These are phyloP conservation scores for Hirtodrosophila duncani DNA, from an alignment of 2,888 invertebrate genomes.

Conservation along the genomic window DNA sequence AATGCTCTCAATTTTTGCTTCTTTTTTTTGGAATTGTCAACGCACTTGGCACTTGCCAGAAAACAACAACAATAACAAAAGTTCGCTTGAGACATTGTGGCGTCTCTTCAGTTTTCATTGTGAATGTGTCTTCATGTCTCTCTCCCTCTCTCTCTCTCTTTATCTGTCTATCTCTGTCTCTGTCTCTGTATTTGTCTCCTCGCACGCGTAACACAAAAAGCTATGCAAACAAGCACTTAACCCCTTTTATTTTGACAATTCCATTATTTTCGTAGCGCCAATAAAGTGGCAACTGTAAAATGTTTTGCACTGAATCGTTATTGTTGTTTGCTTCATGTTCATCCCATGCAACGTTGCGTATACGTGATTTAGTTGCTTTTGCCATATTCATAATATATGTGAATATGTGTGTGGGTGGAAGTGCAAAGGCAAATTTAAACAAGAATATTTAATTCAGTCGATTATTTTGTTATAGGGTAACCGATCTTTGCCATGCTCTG, in stretches of 20 bases:
- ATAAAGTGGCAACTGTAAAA: conserved; percentile 66
- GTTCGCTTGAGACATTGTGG: conserved; percentile 38
- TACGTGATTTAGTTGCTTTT: conserved; percentile 57
- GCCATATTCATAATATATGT: conserved; percentile 42
- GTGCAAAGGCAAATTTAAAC: conserved; percentile 2
- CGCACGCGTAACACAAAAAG: conserved; percentile 30
- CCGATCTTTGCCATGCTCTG: too few relatives aligned
- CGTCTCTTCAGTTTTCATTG: too few relatives aligned
- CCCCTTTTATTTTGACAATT: conserved; percentile 68
- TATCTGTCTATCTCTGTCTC: too few relatives aligned
- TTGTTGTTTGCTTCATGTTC: conserved; percentile 18
- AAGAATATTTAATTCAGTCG: conserved; percentile 23
- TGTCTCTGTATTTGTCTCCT: too few relatives aligned
- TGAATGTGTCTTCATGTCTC: neutral
- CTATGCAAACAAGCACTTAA: conserved; percentile 73
- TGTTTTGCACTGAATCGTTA: too few relatives aligned
- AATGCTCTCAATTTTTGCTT: conserved; percentile 37
- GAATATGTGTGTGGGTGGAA: conserved; percentile 27
- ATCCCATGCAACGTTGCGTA: conserved; percentile 53
- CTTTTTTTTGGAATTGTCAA: too few relatives aligned
- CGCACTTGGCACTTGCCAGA: conserved; percentile 30
- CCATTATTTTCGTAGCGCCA: conserved; percentile 61
- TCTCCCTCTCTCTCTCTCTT: conserved; percentile 2
- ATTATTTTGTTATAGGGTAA: too few relatives aligned
- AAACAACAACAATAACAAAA: conserved; percentile 3